Evolutionary conservation across 2,113 vertebrate genomes (phyloP).

Genomic region (Dipodomys spectabilis): DNA sequence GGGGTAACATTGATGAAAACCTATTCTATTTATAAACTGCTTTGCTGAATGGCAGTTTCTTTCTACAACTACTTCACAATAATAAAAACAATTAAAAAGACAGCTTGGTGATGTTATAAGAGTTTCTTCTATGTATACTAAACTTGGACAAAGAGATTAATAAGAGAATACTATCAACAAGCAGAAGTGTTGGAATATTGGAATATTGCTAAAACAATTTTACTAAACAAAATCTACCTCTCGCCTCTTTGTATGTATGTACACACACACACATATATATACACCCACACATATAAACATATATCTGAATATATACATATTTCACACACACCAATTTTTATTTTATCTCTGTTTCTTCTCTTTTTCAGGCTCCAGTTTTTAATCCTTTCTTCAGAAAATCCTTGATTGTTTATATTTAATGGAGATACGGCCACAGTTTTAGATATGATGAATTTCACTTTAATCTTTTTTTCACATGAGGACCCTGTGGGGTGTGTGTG

Average conservation of each 20-base stretch:
- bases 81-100: neutral
- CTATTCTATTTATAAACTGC: too few relatives aligned
- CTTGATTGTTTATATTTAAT: neutral
- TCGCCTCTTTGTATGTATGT: neutral
- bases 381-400: neutral
- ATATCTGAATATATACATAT: neutral
- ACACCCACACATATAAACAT: neutral
- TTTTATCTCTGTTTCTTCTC: neutral
- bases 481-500: too few relatives aligned
- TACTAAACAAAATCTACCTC: neutral
- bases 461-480: neutral
- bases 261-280: neutral
- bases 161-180: neutral
- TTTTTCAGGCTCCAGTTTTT: neutral
- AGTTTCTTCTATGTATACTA: neutral
- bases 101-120: neutral
- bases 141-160: neutral
- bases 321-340: neutral
- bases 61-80: neutral
- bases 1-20: too few relatives aligned
- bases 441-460: neutral
- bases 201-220: neutral
- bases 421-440: neutral
- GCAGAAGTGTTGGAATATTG: neutral
- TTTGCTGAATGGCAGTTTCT: too few relatives aligned